Base-by-base conservation (phyloP, 1,140 invertebrate species). In the Magallana angulata region DNA sequence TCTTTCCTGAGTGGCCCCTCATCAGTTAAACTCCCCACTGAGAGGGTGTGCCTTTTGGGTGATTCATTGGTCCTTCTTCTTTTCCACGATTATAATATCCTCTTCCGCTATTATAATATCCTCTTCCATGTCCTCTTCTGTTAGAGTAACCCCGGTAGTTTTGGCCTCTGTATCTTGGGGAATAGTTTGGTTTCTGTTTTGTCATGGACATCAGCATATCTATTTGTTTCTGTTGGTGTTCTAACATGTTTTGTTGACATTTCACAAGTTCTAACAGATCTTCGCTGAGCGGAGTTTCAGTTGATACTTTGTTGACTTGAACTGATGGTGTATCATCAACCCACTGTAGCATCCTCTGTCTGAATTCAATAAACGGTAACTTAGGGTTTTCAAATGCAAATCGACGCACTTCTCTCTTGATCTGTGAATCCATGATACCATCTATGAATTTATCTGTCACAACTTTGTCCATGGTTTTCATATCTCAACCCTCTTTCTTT, bases 1-100 rank as follows among this genome's bases (percentile, higher is more conserved):
- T 82, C 80, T 36, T 82, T 48, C 36, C 2, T 48, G 36, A 48
- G 36, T 48, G 36, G 80, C n/a, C 80, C 30, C 80, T 82, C 82
- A 84, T 84, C 82, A 60, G 82, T 84, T 60, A 60, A 57, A 84
- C 82, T 84, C 82, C 16, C 24, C 57, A 60, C 57, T 24, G 82
- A 12, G 82, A 84, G 82, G 58, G 82, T 60, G 11, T 18, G 16
- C 1, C 82, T 84, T 84, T 84, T 84, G 82, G 82, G 82, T 84
- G 14, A 4, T 84, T 60, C 30, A 4, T 18, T 24, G n/a, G 9
- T 18, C 30, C 30, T 30, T 18, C n/a, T 71, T 71, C 64, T 71
- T 71, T 71, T 9, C 30, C 11, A 6, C 64, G 24, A 7, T 71
- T 71, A 7, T 71, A 24, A 24, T 24, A n/a, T 71, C 30, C 64